Conservation (phyloP, 2,888 invertebrate species). For the Ichneumon xanthorius region DNA sequence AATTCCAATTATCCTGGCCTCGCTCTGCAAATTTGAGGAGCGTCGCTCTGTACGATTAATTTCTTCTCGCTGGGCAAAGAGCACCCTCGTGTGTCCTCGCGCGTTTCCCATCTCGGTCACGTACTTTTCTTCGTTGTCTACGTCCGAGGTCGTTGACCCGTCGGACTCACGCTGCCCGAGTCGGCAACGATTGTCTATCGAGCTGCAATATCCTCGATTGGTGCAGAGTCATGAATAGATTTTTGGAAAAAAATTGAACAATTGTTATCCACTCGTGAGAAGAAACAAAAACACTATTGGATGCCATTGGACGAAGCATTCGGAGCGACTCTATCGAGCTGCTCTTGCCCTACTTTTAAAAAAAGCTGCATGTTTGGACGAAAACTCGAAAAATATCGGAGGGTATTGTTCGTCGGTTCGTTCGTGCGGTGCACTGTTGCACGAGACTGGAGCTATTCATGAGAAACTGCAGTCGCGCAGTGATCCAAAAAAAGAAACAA, state of each 20-base stretch:
- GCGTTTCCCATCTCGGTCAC: slow-evolving; percentile 9
- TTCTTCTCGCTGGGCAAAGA: slow-evolving; percentile 11
- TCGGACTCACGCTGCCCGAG: background rate
- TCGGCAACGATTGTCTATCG: background rate
- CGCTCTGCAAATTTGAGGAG: slow-evolving; percentile 44
- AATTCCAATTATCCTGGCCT: slow-evolving; percentile 34
- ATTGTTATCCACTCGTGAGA: background rate
- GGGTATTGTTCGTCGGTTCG: background rate
- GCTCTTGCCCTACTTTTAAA: background rate
- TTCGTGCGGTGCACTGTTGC: background rate
- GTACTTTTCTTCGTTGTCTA: slow-evolving; percentile 8
- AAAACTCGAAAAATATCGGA: background rate
- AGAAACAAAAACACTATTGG: background rate
- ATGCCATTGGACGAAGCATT: background rate
- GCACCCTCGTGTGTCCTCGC: slow-evolving; percentile 30
- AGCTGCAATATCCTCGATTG: background rate
- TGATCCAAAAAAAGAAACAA: background rate
- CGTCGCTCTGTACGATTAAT: slow-evolving; percentile 28
- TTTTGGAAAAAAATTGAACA: background rate
- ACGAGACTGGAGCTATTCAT: background rate
- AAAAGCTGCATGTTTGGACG: background rate
- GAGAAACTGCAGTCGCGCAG: background rate
- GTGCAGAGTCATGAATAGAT: background rate
- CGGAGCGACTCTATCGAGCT: background rate
- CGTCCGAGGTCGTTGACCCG: slow-evolving; percentile 34